Evolutionary conservation across 2,113 vertebrate genomes (phyloP), one percentile per base, ranked within the genome.

Genomic region (Heterotilapia buettikoferi): DNA sequence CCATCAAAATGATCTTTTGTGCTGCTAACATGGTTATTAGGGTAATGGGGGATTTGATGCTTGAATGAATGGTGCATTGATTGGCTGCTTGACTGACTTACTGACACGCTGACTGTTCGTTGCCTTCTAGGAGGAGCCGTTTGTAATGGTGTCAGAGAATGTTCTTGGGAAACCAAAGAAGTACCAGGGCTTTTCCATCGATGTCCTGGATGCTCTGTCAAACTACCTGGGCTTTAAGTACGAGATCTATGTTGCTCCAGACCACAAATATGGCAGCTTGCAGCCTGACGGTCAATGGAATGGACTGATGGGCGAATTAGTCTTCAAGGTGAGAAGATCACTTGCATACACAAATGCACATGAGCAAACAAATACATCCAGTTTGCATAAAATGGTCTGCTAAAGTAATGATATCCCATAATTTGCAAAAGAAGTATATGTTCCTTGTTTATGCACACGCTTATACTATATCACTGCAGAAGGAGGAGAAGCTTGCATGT

Each of bases 61-160:
- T 87, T 79, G 80, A 92, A 85, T 86, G 86, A 87, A 50, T 63
- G 19, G 7, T 43, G 68, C 68, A 90, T 85, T 88, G 88, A 86
- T 86, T 59, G 73, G 29, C 53, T 84, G 10, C 24, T 79, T 88
- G 79, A 90, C 81, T 86, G 63, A 85, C 52, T 87, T 24, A 80
- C 79, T 91, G 76, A 88, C 88, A 33, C 6, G 6, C 19, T 68
- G 31, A 76, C 82, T 92, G 85, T 88, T 93, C 80, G 79, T 86
- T 86, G 71, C 76, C 71, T 92, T 97, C 10, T 92, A 99, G 99
- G 99, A 99, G 96, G 99, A 99, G 92, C 99, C 99, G 13, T 99
- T 99, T 88, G 98, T 99, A 82, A 99, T 99, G 99, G 98, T 99
- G 71, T 99, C 98, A 14, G 99, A 99, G 95, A 99, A 99, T 63